Conservation (phyloP, 35 echinoderm and acorn worm genomes). For the Ophiothrix spiculata region DNA sequence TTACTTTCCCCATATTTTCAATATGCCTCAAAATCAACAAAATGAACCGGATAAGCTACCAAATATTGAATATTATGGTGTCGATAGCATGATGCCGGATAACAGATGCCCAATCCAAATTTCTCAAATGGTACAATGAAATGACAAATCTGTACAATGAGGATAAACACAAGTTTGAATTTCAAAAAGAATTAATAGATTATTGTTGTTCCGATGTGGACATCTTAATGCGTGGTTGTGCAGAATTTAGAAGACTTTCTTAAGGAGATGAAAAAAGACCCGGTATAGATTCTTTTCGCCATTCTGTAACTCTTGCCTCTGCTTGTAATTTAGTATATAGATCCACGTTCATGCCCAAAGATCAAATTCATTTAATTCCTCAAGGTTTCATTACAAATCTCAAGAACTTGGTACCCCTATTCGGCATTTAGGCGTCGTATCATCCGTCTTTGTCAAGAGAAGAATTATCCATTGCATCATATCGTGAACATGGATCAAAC, state of each 20-base stretch:
- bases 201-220: constrained; percentile 62
- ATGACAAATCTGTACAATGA: background rate
- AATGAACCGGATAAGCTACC: constrained; percentile 22
- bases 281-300: constrained; percentile 45
- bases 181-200: constrained; percentile 34
- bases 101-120: background rate
- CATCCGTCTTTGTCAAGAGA: background rate
- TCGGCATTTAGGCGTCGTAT: constrained; percentile 7
- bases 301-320: constrained; percentile 59
- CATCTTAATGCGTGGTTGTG: constrained; percentile 45
- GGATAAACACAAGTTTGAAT: constrained; percentile 23
- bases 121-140: constrained; percentile 49
- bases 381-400: background rate
- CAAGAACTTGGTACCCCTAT: too few species aligned
- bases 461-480: background rate
- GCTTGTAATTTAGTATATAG: constrained; percentile 58
- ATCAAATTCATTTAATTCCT: constrained; percentile 39
- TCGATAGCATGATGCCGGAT: constrained; percentile 38
- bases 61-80: constrained; percentile 9
- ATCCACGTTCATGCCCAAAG: constrained; percentile 15
- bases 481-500: constrained; percentile 32
- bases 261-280: too few species aligned
- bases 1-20: constrained; percentile 70
- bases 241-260: constrained; percentile 50
- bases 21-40: constrained; percentile 27